Evolutionary conservation across 35 echinoderm and acorn worm genomes (phyloP), one percentile per base, ranked within the genome.

Genomic region (Holothuria glaberrima): DNA sequence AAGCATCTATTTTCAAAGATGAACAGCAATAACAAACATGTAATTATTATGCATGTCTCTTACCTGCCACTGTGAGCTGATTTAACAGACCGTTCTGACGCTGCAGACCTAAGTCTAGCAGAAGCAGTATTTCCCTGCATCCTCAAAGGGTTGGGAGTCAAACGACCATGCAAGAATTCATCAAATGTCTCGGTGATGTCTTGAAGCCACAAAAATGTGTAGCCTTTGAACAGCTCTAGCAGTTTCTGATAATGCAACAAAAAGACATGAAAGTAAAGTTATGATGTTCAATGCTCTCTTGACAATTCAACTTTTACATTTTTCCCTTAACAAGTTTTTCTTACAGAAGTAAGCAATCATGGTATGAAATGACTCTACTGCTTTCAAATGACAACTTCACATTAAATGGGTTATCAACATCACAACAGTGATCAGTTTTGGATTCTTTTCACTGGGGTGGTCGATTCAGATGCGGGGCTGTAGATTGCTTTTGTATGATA

Each of bases 121-220:
- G 93, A 93, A 21, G 95, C 89, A 29, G 80, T 61, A 36, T 93
- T 99, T 22, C 90, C 82, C 12, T 86, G 87, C 38, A 70, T 74
- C 48, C 93, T 89, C 14, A 91, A 63, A 54, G 97, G 97, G 56
- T 94, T 99, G 20, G 97, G 92, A 59, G 89, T 91, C 34, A 99
- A 62, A 24, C 97, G 93, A 50, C 97, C 97, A 86, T 95, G 91
- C 5, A 99, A 88, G 71, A 99, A 99, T 61, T 99, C 97, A 35
- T 99, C 97, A 93, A 99, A 99, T 44, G 97, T 99, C 69, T 94
- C 97, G 60, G 89, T 91, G 32, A 99, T 95, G 71, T 99, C 92
- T 65, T 99, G 97, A 66, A 93, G 75, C 97, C 97, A 99, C 33
- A 99, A 76, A 66, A 99, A 99, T 30, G 93, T 94, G 89, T 99